Percentiles rank a stretch among this genome's conserved stretches.
Evolutionary conservation across 2,797 vertebrate species (phyloP).

Genomic region (Oryzias dopingdopingensis): DNA sequence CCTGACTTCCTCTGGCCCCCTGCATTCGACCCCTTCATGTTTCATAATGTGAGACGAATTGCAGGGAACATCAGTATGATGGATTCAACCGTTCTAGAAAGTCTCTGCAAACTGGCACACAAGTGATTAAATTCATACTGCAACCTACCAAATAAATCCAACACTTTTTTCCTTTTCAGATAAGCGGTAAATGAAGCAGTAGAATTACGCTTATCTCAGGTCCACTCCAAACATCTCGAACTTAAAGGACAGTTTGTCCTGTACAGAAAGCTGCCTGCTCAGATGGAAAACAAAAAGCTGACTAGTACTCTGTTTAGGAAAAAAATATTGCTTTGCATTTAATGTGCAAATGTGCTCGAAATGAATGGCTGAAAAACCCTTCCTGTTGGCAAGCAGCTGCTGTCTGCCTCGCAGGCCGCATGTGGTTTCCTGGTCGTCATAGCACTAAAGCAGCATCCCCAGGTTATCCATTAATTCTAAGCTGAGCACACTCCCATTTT

Average conservation of each 20-base stretch:
- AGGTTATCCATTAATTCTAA: constrained; percentile 69
- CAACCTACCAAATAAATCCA: too few species aligned
- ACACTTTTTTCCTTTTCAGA: too few species aligned
- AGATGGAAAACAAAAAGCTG: neutral
- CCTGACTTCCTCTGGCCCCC: too few species aligned
- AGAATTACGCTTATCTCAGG: too few species aligned
- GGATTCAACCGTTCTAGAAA: too few species aligned
- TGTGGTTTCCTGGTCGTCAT: neutral
- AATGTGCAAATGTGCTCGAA: accelerated
- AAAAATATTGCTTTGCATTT: neutral
- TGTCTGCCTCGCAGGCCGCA: neutral
- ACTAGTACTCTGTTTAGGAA: neutral
- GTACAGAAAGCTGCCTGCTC: neutral
- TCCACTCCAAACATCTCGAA: too few species aligned
- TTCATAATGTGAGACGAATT: too few species aligned
- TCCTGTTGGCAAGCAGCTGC: neutral
- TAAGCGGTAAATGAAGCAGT: too few species aligned
- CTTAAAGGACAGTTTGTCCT: neutral
- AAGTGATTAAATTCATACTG: too few species aligned
- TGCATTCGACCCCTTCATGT: too few species aligned
- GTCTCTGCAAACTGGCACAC: too few species aligned
- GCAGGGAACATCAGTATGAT: too few species aligned
- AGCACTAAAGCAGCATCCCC: constrained; percentile 17
- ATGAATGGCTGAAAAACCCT: neutral
- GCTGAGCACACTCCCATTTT: constrained; percentile 21